Evolutionary conservation across 1,140 invertebrate genomes (phyloP).

Genomic region (Philotrypesis tridentata): DNA sequence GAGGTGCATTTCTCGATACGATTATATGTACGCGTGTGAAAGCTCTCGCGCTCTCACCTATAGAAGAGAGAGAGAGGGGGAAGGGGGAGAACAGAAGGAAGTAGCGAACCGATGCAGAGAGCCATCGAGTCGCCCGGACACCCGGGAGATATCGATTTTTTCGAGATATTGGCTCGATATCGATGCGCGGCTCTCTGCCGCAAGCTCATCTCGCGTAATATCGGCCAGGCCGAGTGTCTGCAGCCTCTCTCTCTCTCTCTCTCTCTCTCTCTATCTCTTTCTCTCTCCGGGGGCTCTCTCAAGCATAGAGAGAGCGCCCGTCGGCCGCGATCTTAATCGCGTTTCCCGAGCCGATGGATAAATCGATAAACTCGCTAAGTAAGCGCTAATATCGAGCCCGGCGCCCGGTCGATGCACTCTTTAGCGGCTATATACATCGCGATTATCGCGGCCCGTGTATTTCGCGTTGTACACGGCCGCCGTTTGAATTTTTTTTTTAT

Average conservation of each 20-base stretch:
- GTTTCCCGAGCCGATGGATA: constrained; percentile 20
- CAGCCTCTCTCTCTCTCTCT: background rate
- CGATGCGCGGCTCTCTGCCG: background rate
- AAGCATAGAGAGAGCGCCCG: background rate
- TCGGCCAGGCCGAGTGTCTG: background rate
- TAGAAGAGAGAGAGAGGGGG: too few species aligned
- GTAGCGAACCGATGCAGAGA: background rate
- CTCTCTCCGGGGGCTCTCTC: background rate
- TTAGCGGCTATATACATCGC: background rate
- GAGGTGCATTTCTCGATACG: background rate
- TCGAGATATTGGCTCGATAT: background rate
- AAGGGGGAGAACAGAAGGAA: too few species aligned
- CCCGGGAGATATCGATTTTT: background rate
- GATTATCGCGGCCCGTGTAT: too few species aligned
- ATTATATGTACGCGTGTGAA: background rate
- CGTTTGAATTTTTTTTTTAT: too few species aligned
- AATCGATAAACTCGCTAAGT: constrained; percentile 35
- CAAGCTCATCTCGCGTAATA: background rate
- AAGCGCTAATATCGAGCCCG: constrained; percentile 15
- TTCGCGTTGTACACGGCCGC: too few species aligned
- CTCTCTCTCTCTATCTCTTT: constrained; percentile 13
- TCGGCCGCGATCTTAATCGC: constrained; percentile 27
- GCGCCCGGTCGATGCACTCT: background rate
- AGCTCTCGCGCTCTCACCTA: background rate
- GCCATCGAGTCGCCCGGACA: background rate